A percentile compares a stretch with the other conserved stretches of the same genome.
These are phyloP conservation scores for Gallinago nigripennis DNA, from an alignment of 2,797 vertebrate species.

Conservation along the genomic window DNA sequence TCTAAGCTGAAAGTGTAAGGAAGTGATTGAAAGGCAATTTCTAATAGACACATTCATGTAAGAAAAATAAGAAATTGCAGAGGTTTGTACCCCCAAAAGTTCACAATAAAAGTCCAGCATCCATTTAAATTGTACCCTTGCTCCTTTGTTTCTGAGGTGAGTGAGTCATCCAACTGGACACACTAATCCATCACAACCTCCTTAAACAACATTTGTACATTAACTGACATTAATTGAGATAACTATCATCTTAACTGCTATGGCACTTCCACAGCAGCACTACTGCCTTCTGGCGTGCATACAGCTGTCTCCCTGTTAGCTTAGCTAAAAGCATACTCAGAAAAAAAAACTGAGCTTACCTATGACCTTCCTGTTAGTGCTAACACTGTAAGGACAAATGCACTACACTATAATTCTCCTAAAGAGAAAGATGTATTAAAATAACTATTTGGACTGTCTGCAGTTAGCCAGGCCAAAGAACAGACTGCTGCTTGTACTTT, in stretches of 20 bases:
- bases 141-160: neutral
- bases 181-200: neutral
- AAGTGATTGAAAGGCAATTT: neutral
- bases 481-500: neutral
- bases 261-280: neutral
- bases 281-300: neutral
- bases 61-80: neutral
- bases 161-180: neutral
- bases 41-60: neutral
- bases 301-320: neutral
- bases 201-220: neutral
- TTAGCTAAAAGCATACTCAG: neutral
- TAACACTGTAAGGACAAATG: neutral
- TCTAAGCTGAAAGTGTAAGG: neutral
- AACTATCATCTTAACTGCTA: neutral
- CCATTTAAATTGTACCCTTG: neutral
- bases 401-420: neutral
- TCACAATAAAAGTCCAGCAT: fast-evolving
- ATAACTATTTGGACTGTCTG: neutral
- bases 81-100: neutral
- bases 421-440: neutral
- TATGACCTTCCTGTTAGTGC: neutral
- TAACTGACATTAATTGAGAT: neutral
- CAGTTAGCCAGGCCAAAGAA: neutral
- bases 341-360: neutral